These are phyloP conservation scores for Ceryle rudis DNA, from an alignment of 2,797 vertebrate genomes.

Conservation along the genomic window DNA sequence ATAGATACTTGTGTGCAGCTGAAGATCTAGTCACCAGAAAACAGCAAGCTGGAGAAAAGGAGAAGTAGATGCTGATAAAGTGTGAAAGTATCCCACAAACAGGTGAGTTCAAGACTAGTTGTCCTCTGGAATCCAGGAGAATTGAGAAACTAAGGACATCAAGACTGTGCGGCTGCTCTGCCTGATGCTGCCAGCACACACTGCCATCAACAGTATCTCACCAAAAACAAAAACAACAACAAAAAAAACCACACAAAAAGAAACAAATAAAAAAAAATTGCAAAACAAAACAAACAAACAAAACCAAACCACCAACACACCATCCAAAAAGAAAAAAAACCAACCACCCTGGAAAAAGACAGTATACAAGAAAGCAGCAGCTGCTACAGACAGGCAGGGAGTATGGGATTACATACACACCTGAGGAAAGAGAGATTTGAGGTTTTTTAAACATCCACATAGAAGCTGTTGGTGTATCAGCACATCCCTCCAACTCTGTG, in stretches of 20 bases:
- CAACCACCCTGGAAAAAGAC: not conserved
- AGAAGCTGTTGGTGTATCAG: not conserved
- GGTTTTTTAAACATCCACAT: not conserved
- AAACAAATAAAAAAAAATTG: not conserved
- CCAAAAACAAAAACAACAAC: not conserved
- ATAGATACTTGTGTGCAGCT: not conserved
- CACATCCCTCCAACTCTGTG: not conserved
- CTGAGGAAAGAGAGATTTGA: not conserved
- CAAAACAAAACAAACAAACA: too few relatives aligned
- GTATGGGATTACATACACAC: not conserved
- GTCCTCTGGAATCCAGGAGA: not conserved
- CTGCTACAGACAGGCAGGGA: not conserved
- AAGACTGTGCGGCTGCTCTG: not conserved
- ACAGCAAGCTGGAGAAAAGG: not conserved
- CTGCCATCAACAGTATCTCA: not conserved
- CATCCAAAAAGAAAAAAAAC: not conserved
- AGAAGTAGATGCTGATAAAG: not conserved
- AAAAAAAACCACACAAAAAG: too few relatives aligned
- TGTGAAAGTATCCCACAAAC: not conserved
- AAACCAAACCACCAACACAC: too few relatives aligned
- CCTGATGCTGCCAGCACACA: not conserved
- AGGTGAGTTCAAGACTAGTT: fast-evolving
- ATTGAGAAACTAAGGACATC: not conserved
- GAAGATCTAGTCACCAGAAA: not conserved
- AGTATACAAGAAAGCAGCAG: not conserved